Base-by-base conservation (phyloP, 2,888 invertebrate species). In the Heliothis peltigera region DNA sequence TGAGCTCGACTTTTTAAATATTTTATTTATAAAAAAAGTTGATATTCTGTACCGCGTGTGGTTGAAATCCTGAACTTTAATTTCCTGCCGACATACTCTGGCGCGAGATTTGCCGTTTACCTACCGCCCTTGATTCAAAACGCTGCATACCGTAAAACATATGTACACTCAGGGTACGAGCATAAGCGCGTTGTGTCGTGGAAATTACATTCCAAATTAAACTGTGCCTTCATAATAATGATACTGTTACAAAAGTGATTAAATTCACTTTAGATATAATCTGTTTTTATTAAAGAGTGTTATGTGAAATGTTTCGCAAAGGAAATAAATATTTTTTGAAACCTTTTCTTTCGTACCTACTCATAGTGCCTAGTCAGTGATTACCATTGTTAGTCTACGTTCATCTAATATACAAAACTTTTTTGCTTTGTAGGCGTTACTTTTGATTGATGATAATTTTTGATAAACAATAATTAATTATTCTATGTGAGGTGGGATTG, bases 31-130 rank as follows among this genome's bases (percentile, higher is more conserved):
- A 64, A 59, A 39, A 28, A 62, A 77, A 67, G 71, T 79, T 75
- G 42, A 54, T 32, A 46, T 66, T 54, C 15, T 39, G 59, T 47
- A 53, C 54, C 65, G 59, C 60, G 66, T 73, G 81, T 71, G 79
- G 79, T 82, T 77, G 70, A 79, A 82, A 83, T 80, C 73, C 75
- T 70, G 60, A 83, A 84, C 78, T 83, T 85, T 86, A 85, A 86
- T 86, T 85, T 87, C 85, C 84, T 82, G 83, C 67, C 77, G 68
- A 70, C 77, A 64, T 81, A 77, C 73, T 79, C 79, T 64, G 69
- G 59, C 67, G 68, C 53, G 70, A 79, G 75, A 80, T 77, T 81
- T 76, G 55, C 54, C 64, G 28, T 19, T 28, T 62, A 42, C 60
- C 44, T 35, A 47, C 55, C 42, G n/a, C 32, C 46, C 51, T 56